Conservation (phyloP, 2,797 vertebrate genomes). For the Psittacula derbiana region DNA sequence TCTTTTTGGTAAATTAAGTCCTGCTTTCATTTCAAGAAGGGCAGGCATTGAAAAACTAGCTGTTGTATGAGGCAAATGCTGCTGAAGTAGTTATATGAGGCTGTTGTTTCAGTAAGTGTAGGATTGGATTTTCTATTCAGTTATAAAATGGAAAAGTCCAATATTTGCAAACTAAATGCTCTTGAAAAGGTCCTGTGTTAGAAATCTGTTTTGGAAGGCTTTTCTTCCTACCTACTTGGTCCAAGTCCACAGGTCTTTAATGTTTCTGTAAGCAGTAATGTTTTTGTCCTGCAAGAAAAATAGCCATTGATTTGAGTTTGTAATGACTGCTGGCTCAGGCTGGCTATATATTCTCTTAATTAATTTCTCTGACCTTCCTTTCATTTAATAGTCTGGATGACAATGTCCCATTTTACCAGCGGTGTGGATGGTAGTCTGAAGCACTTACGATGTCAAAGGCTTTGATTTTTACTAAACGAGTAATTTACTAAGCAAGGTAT, state of each 20-base stretch:
- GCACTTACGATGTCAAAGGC: not conserved
- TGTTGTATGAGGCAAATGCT: not conserved
- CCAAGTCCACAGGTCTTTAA: not conserved
- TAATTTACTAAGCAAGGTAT: not conserved
- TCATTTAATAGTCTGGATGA: not conserved
- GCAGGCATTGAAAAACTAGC: not conserved
- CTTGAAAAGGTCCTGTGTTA: not conserved
- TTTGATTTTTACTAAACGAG: constrained; percentile 13
- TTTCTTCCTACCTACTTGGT: not conserved
- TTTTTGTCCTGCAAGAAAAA: constrained; percentile 6
- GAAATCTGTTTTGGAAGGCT: not conserved
- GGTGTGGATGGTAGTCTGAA: not conserved
- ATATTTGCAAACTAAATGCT: not conserved
- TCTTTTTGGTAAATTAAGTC: not conserved
- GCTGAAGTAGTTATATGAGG: not conserved
- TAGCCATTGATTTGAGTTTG: not conserved
- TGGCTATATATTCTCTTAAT: constrained; percentile 14
- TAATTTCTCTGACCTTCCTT: constrained; percentile 45
- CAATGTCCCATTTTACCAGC: not conserved
- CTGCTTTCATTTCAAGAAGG: not conserved
- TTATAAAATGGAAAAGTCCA: not conserved
- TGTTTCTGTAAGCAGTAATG: not conserved
- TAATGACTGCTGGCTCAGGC: not conserved
- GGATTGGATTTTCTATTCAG: not conserved
- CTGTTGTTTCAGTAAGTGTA: not conserved